A percentile compares a stretch with the other conserved stretches of the same genome.
Evolutionary conservation across 1,140 invertebrate genomes (phyloP).

Genomic region (Drosophila nigrodunni): DNA sequence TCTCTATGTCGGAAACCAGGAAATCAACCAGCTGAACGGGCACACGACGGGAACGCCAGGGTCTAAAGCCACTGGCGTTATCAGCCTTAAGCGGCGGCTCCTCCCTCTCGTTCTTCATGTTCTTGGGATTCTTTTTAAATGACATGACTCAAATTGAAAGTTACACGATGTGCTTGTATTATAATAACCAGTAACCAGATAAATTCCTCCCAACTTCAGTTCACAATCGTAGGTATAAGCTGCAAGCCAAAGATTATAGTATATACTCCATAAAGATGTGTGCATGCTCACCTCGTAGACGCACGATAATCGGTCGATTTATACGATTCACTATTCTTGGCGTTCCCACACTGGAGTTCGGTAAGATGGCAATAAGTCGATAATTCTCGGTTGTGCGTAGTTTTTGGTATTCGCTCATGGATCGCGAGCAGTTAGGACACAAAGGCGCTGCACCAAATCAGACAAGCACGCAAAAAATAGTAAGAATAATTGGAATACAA

Average conservation of each 20-base stretch:
- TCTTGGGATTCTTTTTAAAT: constrained; percentile 47
- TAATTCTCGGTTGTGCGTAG: constrained; percentile 61
- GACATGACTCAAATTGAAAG: constrained; percentile 72
- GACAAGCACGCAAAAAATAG: neutral
- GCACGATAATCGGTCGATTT: constrained; percentile 59
- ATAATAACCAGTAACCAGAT: constrained; percentile 66
- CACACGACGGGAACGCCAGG: neutral
- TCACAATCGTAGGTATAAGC: constrained; percentile 68
- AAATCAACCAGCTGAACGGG: constrained; percentile 44
- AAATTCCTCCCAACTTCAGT: constrained; percentile 59
- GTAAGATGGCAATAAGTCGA: constrained; percentile 58
- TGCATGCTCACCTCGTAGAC: constrained; percentile 47
- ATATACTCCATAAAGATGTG: too few relatives aligned
- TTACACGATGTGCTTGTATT: constrained; percentile 12
- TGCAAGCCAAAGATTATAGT: neutral
- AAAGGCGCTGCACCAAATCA: constrained; percentile 55
- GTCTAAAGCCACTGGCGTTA: neutral
- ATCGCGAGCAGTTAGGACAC: constrained; percentile 65
- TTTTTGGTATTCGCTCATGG: constrained; percentile 78
- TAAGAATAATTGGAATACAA: neutral
- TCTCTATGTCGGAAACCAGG: constrained; percentile 19
- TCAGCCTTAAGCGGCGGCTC: neutral
- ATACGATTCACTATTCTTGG: constrained; percentile 41
- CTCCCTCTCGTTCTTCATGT: constrained; percentile 10
- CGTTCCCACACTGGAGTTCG: constrained; percentile 45